Base-by-base conservation (phyloP, 1,140 invertebrate genomes). In the Bombus superbus region DNA sequence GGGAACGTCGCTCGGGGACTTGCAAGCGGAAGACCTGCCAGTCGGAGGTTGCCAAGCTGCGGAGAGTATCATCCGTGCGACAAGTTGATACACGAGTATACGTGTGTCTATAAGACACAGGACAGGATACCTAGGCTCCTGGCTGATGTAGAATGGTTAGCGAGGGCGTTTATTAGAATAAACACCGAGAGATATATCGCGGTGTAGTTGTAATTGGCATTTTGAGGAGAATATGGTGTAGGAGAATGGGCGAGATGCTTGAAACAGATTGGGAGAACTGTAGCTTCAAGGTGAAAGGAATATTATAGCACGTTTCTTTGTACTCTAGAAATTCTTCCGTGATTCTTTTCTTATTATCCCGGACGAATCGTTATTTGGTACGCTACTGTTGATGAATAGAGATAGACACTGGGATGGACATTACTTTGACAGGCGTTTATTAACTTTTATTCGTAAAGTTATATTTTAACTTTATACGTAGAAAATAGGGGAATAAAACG, bases 1-100 rank as follows among this genome's bases (percentile, higher is more conserved):
- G 78, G 80, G 79, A 90, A 90, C 83, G 85, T 90, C 88, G 86
- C 89, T 88, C 72, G 80, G 77, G 80, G 89, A 90, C 83, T 66
- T 81, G 35, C 82, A 73, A 72, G 71, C 47, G n/a, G 74, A 80
- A 90, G 86, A 89, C 59, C 75, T 78, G 64, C 40, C 66, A 84
- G 71, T 78, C 53, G 62, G 18, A 86, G 89, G 83, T 90, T 89
- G 82, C 64, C 85, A 79, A 74, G 73, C 47, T 47, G 73, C 18
- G n/a, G 62, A 59, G 75, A 69, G 81, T 87, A 83, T 90, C 89
- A 72, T 90, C 89, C 71, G 77, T 81, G 69, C 77, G 82, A 89
- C 86, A 79, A 87, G 88, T 66, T 71, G 86, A 73, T 83, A 80
- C 72, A 47, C 68, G 72, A 62, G 76, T 25, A 38, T 32, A 62